A percentile compares a stretch with the other conserved stretches of the same genome.
Evolutionary conservation across 2,797 vertebrate species (phyloP).

Genomic region (Melanotaenia pygmaea): DNA sequence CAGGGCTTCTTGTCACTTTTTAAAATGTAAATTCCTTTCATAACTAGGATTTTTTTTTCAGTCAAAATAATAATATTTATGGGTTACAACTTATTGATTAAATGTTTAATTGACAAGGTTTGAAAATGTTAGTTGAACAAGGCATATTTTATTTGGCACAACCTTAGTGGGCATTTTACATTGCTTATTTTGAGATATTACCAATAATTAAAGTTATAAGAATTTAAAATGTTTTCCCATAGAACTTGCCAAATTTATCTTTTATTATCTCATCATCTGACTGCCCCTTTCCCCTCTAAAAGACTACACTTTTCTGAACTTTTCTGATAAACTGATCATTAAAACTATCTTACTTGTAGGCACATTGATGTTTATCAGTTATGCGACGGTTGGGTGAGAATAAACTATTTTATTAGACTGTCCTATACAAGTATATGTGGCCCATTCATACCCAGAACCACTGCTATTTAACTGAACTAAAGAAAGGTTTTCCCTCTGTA

Average conservation of each 20-base stretch:
- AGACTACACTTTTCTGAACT: background rate
- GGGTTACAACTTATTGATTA: background rate
- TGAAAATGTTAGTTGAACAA: background rate
- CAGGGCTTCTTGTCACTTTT: background rate
- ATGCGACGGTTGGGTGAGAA: background rate
- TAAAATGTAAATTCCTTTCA: background rate
- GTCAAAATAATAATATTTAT: background rate
- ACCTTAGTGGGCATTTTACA: background rate
- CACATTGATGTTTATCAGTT: constrained; percentile 28
- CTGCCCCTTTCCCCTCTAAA: background rate
- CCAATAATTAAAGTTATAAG: background rate
- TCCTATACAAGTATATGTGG: constrained; percentile 43
- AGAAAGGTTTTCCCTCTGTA: constrained; percentile 80
- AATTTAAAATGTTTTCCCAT: background rate
- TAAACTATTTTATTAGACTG: constrained; percentile 18
- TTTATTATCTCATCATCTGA: background rate
- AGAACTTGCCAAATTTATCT: background rate
- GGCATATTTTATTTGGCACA: background rate
- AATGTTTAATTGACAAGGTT: background rate
- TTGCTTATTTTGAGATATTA: background rate
- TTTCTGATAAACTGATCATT: constrained; percentile 6
- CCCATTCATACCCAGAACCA: constrained; percentile 54
- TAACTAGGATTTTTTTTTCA: background rate
- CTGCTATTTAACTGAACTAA: constrained; percentile 76
- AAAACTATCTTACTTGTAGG: constrained; percentile 2